These are phyloP conservation scores for Coreoperca whiteheadi DNA, from an alignment of 2,113 vertebrate genomes.

Conservation along the genomic window DNA sequence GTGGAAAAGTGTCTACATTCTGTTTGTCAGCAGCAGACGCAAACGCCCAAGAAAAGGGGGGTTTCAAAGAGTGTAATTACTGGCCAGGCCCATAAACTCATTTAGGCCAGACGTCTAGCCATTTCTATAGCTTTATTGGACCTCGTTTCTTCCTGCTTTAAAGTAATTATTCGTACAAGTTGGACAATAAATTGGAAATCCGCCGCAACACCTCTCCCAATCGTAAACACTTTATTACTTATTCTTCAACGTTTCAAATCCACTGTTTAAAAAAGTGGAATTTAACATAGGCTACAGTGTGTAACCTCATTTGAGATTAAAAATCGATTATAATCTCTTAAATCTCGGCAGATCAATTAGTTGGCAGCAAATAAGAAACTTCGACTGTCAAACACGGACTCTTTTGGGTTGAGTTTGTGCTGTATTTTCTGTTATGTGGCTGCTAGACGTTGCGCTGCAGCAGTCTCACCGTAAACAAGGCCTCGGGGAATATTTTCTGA, in stretches of 20 bases:
- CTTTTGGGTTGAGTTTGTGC: neutral
- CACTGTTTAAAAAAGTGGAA: neutral
- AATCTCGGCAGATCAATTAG: neutral
- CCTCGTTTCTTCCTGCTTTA: constrained; percentile 96
- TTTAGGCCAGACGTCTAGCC: constrained; percentile 99
- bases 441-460: neutral
- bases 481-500: neutral
- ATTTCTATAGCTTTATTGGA: constrained; percentile 97
- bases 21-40: constrained; percentile 89
- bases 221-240: constrained; percentile 78
- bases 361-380: neutral
- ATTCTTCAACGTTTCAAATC: constrained; percentile 36
- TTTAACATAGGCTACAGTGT: neutral
- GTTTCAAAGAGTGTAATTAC: constrained; percentile 94
- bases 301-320: neutral
- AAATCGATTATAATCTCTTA: neutral
- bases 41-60: constrained; percentile 90
- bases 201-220: constrained; percentile 88
- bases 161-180: constrained; percentile 91
- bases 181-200: constrained; percentile 88
- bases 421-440: neutral
- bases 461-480: neutral
- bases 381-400: neutral
- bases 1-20: constrained; percentile 88
- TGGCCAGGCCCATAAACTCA: constrained; percentile 91